phyloP scores from a whole-genome alignment of 1,140 invertebrate species.

The Drosophila ficusphila region DNA sequence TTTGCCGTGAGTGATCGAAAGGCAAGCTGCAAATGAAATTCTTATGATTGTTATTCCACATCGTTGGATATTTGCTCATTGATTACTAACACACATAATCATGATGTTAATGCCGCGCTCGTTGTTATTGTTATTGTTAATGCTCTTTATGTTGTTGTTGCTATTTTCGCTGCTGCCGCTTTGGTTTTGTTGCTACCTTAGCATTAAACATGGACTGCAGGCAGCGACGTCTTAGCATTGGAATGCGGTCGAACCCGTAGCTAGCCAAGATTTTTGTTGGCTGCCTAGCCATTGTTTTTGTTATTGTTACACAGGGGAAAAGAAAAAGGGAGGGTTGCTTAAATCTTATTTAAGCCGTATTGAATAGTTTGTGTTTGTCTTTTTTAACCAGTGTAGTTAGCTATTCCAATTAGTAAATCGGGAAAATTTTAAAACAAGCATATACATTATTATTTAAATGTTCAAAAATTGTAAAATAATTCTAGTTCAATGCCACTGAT shows the following conservation, averaged over 20 bases:
- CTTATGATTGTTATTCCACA: conserved; percentile 48
- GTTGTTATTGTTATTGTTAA: not conserved
- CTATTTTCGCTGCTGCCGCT: conserved; percentile 6
- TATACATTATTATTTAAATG: too few species aligned
- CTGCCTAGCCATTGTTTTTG: conserved; percentile 19
- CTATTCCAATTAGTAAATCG: too few species aligned
- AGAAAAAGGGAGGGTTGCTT: not conserved
- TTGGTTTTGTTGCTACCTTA: conserved; percentile 16
- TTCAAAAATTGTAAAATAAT: too few species aligned
- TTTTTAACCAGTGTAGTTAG: too few species aligned
- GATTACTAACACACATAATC: conserved; percentile 41
- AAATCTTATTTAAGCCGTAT: too few species aligned
- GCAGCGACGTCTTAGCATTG: conserved; percentile 75
- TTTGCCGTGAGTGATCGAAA: not conserved
- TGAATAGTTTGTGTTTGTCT: too few species aligned
- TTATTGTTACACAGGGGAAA: not conserved
- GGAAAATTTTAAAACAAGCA: too few species aligned
- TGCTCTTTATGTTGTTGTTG: conserved; percentile 36
- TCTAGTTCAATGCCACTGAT: too few species aligned
- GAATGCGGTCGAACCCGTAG: conserved; percentile 79
- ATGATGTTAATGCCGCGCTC: conserved; percentile 7
- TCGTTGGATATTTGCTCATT: conserved; percentile 47
- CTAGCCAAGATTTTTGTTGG: conserved; percentile 59
- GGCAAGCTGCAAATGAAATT: conserved; percentile 33
- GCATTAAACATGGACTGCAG: conserved; percentile 47